Evolutionary conservation across 2,113 vertebrate genomes (phyloP), one percentile per base, ranked within the genome.

Genomic region (Azemiops feae): DNA sequence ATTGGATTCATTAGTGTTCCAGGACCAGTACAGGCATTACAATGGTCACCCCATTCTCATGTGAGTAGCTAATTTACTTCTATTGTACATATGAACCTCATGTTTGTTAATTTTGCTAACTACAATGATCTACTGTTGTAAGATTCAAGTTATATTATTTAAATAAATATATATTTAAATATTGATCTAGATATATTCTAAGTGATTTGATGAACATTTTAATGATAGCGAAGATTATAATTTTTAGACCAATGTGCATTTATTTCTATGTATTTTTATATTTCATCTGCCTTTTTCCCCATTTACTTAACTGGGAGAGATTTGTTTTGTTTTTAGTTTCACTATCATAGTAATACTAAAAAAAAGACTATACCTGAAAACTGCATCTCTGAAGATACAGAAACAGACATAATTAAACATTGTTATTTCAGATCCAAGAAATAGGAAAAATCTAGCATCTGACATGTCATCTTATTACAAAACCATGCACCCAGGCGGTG

Each of bases 1-100:
- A 95, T 99, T 0, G 99, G 99, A 81, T 99, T 98, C 92, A 96
- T 99, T 87, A 91, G 1, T 18, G 98, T 99, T n/a, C 99, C 99
- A 1, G 99, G 98, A 11, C 98, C 99, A 2, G 98, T 99, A 55
- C 96, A 96, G 91, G 96, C 96, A 9, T 97, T 99, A 96, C 96
- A 97, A 60, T 99, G 99, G 99, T 98, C 99, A 85, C 97, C 98
- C 52, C 91, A 93, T 81, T 97, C 97, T 94, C 98, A 99, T 18
- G 99, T 99, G 96, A 98, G 98, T 95, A 89, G 58, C 11, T 1
- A 3, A 23, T 4, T 52, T 93, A 91, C n/a, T 3, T 47, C 85
- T n/a, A 3, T 55, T 87, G 25, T 55, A 9, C 47, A 7, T 12
- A 93, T 81, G 87, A 20, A 88, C 50, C 2, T 54, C 0, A 55